phyloP scores from a whole-genome alignment of 2,113 vertebrate species.

The Ascaphus truei region DNA sequence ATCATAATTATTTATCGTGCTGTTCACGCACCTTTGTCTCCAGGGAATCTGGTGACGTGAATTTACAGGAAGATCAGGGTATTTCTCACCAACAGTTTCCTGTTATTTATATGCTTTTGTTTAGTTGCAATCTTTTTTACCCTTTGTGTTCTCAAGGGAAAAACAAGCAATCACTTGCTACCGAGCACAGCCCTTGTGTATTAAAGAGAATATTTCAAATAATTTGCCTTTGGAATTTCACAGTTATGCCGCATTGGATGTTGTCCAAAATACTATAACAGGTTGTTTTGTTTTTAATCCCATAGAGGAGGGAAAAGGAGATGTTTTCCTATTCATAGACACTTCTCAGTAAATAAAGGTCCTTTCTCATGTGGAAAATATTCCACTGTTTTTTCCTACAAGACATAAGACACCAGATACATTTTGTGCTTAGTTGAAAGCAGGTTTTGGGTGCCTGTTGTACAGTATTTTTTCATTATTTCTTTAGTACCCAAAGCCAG shows the following conservation, averaged over 20 bases:
- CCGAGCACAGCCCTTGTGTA: constrained; percentile 50
- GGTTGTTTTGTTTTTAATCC: constrained; percentile 41
- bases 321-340: not conserved
- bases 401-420: too few species aligned
- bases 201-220: constrained; percentile 31
- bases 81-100: constrained; percentile 99
- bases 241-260: constrained; percentile 36
- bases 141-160: constrained; percentile 88
- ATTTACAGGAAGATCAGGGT: constrained; percentile 90
- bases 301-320: constrained; percentile 15
- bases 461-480: not conserved
- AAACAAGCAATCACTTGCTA: constrained; percentile 68
- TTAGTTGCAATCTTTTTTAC: constrained; percentile 78
- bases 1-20: constrained; percentile 91
- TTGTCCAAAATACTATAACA: constrained; percentile 35
- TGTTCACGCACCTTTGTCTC: constrained; percentile 92
- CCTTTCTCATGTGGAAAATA: not conserved
- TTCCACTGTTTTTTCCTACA: not conserved
- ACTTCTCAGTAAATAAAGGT: not conserved
- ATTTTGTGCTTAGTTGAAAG: too few species aligned
- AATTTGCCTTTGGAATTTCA: constrained; percentile 42
- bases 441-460: too few species aligned
- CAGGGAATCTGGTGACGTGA: constrained; percentile 88
- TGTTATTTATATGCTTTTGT: constrained; percentile 98
- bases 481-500: not conserved